phyloP scores from a whole-genome alignment of 2,113 vertebrate species.

The Sphyrna mokarran region DNA sequence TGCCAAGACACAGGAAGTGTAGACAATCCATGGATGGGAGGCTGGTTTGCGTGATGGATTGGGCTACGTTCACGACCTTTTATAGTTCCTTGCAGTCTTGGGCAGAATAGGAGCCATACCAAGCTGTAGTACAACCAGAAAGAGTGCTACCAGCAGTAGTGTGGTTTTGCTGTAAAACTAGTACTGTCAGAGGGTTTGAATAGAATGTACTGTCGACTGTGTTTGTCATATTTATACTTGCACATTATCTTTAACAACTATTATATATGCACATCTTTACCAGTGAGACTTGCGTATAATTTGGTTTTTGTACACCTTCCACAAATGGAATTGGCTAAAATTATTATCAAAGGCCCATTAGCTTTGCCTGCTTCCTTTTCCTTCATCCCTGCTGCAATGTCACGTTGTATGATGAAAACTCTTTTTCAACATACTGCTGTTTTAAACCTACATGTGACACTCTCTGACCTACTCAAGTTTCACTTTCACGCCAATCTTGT shows the following conservation, averaged over 20 bases:
- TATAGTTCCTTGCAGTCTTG: too few relatives aligned
- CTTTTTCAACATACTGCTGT: not conserved
- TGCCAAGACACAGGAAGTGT: too few relatives aligned
- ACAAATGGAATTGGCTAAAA: not conserved
- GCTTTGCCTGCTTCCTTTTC: not conserved
- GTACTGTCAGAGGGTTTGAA: not conserved
- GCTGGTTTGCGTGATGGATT: too few relatives aligned
- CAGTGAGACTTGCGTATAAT: not conserved
- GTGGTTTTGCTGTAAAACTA: not conserved
- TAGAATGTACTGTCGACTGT: not conserved
- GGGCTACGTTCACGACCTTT: too few relatives aligned
- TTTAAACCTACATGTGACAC: not conserved
- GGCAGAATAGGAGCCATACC: too few relatives aligned
- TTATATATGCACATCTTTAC: not conserved
- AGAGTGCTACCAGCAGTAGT: too few relatives aligned
- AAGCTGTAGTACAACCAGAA: too few relatives aligned
- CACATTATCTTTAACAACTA: not conserved
- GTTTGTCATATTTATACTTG: not conserved
- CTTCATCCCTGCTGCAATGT: not conserved
- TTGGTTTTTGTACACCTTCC: conserved; percentile 1
- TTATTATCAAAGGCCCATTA: not conserved
- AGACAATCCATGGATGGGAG: too few relatives aligned
- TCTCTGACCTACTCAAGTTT: not conserved
- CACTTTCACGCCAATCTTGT: not conserved
- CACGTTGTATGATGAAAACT: not conserved